A percentile compares a stretch with the other conserved stretches of the same genome.
Evolutionary conservation across 2,797 vertebrate genomes (phyloP).

Genomic region (Atherinosoma microstoma): DNA sequence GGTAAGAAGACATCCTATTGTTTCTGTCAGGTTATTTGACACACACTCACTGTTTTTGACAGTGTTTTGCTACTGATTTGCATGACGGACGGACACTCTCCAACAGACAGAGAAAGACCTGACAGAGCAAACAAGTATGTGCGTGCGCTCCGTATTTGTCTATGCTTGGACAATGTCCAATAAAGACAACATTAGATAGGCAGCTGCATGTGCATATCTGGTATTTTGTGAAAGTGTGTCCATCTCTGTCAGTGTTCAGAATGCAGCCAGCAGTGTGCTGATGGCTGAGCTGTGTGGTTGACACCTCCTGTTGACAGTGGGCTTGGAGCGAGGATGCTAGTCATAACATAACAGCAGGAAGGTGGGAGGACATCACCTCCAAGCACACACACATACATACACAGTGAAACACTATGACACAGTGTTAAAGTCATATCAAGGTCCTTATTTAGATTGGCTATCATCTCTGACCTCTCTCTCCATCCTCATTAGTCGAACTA

Average conservation of each 20-base stretch:
- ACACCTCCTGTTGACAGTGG: conserved; percentile 77
- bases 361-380: conserved; percentile 78
- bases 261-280: conserved; percentile 57
- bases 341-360: conserved; percentile 82
- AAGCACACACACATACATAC: conserved; percentile 55
- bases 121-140: conserved; percentile 30
- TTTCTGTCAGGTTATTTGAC: conserved; percentile 70
- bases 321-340: conserved; percentile 72
- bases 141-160: conserved; percentile 26
- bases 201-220: conserved; percentile 12
- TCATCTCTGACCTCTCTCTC: conserved; percentile 80
- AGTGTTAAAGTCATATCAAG: conserved; percentile 81
- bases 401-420: conserved; percentile 69
- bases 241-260: conserved; percentile 47
- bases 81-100: conserved; percentile 47
- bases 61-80: conserved; percentile 59
- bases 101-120: conserved; percentile 37
- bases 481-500: conserved; percentile 77
- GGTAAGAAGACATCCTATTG: conserved; percentile 48
- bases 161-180: conserved; percentile 22
- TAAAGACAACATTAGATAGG: conserved; percentile 35
- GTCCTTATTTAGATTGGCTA: conserved; percentile 80
- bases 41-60: conserved; percentile 63
- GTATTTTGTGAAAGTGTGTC: conserved; percentile 40
- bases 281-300: conserved; percentile 65